Evolutionary conservation across 2,888 invertebrate genomes (phyloP).

Genomic region (Andrena chrysosceles): DNA sequence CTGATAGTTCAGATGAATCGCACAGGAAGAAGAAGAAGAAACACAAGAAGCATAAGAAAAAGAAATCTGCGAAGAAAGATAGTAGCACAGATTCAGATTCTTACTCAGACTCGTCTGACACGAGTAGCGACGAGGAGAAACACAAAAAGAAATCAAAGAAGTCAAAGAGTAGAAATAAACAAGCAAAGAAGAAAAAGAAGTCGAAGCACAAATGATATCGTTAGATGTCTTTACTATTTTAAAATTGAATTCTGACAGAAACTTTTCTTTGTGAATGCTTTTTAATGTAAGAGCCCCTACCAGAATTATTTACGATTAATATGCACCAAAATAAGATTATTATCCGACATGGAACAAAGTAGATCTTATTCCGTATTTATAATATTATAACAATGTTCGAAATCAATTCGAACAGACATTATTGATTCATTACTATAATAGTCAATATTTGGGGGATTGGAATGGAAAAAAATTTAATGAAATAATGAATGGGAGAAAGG

Average conservation of each 20-base stretch:
- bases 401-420: conserved; percentile 49
- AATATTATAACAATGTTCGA: conserved; percentile 51
- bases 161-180: conserved; percentile 89
- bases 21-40: conserved; percentile 87
- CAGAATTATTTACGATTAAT: conserved; percentile 49
- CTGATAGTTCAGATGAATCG: conserved; percentile 84
- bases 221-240: conserved; percentile 50
- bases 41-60: conserved; percentile 87
- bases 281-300: conserved; percentile 47
- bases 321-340: conserved; percentile 48
- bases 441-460: conserved; percentile 19
- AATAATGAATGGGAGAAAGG: conserved; percentile 22
- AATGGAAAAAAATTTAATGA: conserved; percentile 29
- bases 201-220: conserved; percentile 86
- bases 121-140: conserved; percentile 88
- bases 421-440: conserved; percentile 66
- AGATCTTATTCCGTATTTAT: conserved; percentile 56
- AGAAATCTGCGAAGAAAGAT: conserved; percentile 86
- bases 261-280: conserved; percentile 56
- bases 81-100: conserved; percentile 88
- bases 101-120: conserved; percentile 88
- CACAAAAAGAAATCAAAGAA: conserved; percentile 88
- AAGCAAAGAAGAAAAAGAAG: conserved; percentile 91
- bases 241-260: conserved; percentile 44
- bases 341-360: conserved; percentile 44